Conservation (phyloP, 2,113 vertebrate genomes). For the Melanerpes aurifrons region DNA sequence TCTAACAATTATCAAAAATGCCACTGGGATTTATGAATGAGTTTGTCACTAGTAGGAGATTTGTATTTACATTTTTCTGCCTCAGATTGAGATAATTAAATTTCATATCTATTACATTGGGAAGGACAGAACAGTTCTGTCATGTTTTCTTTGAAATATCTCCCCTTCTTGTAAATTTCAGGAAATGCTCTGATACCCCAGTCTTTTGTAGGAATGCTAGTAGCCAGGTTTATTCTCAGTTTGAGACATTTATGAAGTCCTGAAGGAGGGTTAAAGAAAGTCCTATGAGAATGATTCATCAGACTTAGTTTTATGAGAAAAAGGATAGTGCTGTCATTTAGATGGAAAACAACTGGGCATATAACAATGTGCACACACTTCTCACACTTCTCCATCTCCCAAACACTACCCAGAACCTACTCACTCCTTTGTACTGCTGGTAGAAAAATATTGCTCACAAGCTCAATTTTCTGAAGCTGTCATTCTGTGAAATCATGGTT, state of each 20-base stretch:
- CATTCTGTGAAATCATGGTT: not conserved
- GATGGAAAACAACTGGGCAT: not conserved
- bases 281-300: not conserved
- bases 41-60: not conserved
- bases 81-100: too few species aligned
- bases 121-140: not conserved
- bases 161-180: too few species aligned
- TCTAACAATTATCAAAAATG: not conserved
- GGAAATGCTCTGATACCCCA: not conserved
- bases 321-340: not conserved
- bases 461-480: not conserved
- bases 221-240: not conserved
- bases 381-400: not conserved
- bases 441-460: not conserved
- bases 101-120: too few species aligned
- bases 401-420: not conserved
- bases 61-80: too few species aligned
- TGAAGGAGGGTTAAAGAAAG: not conserved
- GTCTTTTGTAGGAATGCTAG: not conserved
- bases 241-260: not conserved
- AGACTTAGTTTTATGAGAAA: not conserved
- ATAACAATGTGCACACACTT: not conserved
- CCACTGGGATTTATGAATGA: not conserved
- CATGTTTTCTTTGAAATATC: not conserved
- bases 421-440: not conserved